Conservation (phyloP, 2,113 vertebrate genomes). For the Tragelaphus buxtoni region DNA sequence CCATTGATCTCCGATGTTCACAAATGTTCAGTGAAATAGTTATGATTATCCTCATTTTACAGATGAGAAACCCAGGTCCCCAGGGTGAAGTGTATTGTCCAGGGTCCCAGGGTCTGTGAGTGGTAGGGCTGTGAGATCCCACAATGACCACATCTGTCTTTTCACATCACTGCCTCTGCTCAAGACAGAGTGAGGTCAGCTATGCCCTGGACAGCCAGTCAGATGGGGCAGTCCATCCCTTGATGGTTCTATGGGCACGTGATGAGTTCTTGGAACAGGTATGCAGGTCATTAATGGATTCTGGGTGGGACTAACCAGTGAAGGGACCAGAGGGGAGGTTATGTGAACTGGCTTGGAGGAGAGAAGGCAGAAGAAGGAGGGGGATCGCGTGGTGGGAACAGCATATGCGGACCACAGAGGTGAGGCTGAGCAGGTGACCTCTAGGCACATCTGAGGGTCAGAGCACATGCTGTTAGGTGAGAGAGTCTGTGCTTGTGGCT, state of each 20-base stretch:
- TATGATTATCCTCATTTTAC: neutral
- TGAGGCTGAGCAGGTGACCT: neutral
- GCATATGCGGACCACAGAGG: neutral
- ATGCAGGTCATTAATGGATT: accelerated
- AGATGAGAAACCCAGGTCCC: neutral
- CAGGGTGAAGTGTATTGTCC: neutral
- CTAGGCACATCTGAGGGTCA: neutral
- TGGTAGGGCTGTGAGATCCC: neutral
- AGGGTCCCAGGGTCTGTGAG: neutral
- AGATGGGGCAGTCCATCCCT: too few species aligned
- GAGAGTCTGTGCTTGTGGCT: neutral
- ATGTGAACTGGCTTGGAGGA: neutral
- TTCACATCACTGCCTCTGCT: neutral
- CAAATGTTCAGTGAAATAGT: too few species aligned
- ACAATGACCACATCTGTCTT: neutral
- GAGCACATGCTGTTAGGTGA: accelerated
- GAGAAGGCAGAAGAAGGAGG: neutral
- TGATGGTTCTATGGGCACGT: accelerated
- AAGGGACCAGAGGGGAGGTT: neutral
- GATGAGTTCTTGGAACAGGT: neutral
- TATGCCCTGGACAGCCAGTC: neutral
- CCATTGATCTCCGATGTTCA: neutral
- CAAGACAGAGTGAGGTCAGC: neutral
- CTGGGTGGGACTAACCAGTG: neutral
- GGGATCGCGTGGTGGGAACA: neutral